These are phyloP conservation scores for Drosophila nigrodunni DNA, from an alignment of 1,140 invertebrate species.

Conservation along the genomic window DNA sequence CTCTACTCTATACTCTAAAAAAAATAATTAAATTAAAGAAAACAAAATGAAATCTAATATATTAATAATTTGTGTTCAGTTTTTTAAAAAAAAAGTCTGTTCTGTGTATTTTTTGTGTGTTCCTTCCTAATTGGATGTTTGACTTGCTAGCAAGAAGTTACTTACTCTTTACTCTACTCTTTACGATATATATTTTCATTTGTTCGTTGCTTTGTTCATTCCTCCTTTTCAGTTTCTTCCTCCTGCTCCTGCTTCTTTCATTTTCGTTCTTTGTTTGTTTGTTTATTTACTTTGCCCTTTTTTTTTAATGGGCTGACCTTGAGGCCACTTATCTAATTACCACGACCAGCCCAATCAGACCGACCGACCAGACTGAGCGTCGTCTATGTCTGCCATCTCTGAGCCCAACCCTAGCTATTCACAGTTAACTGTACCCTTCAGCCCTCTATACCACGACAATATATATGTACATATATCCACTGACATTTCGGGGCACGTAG, in stretches of 20 bases:
- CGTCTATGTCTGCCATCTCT: conserved; percentile 24
- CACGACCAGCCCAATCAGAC: conserved; percentile 59
- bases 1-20: conserved; percentile 56
- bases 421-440: too few species aligned
- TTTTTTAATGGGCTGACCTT: conserved; percentile 74
- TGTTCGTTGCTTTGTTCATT: conserved; percentile 52
- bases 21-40: conserved; percentile 24
- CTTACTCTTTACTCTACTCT: conserved; percentile 43
- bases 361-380: conserved; percentile 60
- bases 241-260: conserved; percentile 22
- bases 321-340: conserved; percentile 81
- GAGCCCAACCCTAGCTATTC: neutral
- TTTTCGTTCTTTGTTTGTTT: conserved; percentile 50
- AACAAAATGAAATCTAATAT: conserved; percentile 16
- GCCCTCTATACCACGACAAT: neutral
- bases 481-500: conserved; percentile 32
- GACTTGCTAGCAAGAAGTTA: conserved; percentile 76
- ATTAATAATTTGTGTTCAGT: conserved; percentile 59
- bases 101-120: conserved; percentile 76
- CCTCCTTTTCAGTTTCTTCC: neutral
- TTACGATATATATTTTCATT: conserved; percentile 45
- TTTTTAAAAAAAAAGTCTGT: conserved; percentile 41
- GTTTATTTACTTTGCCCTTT: conserved; percentile 58
- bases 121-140: conserved; percentile 78
- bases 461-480: neutral